These are phyloP conservation scores for Urocynchramus pylzowi DNA, from an alignment of 2,113 vertebrate genomes.

Conservation along the genomic window DNA sequence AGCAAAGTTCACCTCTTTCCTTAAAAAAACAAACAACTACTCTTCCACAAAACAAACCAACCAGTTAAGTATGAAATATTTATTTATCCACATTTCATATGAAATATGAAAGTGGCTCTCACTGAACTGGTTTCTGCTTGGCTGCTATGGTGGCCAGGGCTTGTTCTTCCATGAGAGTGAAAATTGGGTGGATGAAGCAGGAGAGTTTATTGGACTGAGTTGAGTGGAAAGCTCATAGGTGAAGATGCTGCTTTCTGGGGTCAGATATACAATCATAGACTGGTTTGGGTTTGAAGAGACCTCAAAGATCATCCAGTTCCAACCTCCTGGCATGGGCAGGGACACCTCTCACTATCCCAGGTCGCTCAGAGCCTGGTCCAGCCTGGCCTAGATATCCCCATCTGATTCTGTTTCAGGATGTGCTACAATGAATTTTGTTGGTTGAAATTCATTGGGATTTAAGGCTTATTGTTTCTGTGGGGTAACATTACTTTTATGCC, in stretches of 20 bases:
- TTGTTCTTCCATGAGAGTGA: neutral
- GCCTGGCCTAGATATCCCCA: neutral
- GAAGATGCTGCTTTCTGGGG: neutral
- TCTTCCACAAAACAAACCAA: neutral
- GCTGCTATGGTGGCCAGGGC: neutral
- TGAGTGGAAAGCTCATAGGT: neutral
- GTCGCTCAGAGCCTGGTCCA: neutral
- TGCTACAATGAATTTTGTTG: neutral
- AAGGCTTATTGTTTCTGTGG: neutral
- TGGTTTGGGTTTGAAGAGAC: neutral
- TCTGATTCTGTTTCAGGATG: neutral
- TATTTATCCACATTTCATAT: neutral
- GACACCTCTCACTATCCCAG: neutral
- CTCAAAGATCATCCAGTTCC: neutral
- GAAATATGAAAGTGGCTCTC: neutral
- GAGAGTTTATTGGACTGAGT: neutral
- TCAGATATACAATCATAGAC: neutral
- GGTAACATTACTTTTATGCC: neutral
- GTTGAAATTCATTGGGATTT: neutral
- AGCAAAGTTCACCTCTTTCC: neutral
- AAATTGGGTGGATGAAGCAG: neutral
- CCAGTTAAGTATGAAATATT: neutral
- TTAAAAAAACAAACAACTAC: neutral
- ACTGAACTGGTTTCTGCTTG: neutral
- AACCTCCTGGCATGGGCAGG: accelerated